Evolutionary conservation across 1,140 invertebrate species (phyloP).

Genomic region (Euschistus heros): DNA sequence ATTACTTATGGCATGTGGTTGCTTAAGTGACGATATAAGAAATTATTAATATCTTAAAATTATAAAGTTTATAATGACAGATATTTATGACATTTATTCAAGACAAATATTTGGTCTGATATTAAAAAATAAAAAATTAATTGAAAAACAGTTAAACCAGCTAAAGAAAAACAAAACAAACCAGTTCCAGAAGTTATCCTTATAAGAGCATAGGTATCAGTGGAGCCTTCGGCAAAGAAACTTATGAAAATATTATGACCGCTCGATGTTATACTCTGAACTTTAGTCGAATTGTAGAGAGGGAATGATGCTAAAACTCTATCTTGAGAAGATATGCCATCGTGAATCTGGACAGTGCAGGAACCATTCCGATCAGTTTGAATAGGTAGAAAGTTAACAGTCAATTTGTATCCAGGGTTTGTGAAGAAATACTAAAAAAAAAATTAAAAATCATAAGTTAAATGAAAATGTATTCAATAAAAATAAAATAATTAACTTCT

Average conservation of each 20-base stretch:
- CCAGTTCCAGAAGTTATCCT: constrained; percentile 61
- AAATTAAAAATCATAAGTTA: no score
- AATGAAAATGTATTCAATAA: neutral
- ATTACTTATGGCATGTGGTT: no score
- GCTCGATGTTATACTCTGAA: constrained; percentile 71
- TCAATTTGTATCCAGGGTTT: constrained; percentile 62
- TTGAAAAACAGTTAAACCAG: neutral
- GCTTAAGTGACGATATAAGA: no score
- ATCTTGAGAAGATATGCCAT: constrained; percentile 58
- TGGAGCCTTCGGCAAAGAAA: constrained; percentile 55
- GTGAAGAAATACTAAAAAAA: constrained; percentile 54
- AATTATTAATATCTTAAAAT: no score
- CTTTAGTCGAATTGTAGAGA: constrained; percentile 66
- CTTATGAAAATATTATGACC: constrained; percentile 63
- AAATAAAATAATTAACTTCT: neutral
- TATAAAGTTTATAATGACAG: no score
- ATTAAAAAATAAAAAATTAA: neutral
- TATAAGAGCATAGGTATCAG: constrained; percentile 60
- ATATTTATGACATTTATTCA: no score
- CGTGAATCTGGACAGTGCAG: constrained; percentile 61
- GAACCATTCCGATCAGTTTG: constrained; percentile 60
- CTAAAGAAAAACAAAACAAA: constrained; percentile 31
- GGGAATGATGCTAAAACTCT: constrained; percentile 54
- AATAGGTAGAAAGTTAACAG: constrained; percentile 70
- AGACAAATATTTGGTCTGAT: no score